phyloP scores from a whole-genome alignment of 1,140 invertebrate genomes.

The Ephestia elutella region DNA sequence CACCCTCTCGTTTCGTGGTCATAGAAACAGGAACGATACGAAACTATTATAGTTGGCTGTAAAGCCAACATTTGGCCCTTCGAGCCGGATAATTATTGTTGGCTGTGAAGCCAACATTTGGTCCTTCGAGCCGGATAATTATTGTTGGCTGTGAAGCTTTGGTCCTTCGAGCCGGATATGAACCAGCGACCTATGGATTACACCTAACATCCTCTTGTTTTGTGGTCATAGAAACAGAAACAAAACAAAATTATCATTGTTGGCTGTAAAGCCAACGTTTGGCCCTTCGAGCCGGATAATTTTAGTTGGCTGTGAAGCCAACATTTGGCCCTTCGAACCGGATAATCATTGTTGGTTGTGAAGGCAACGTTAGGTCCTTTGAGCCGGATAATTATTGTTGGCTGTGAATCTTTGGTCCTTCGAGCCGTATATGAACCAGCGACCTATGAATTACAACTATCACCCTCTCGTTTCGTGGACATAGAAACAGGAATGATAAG shows the following conservation, averaged over 20 bases:
- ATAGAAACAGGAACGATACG: slow-evolving; percentile 8
- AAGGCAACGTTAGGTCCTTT: too few species aligned
- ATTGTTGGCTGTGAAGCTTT: too few species aligned
- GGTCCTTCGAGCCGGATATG: too few species aligned
- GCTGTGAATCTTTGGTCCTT: background rate
- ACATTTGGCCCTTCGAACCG: slow-evolving; percentile 1
- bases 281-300: too few species aligned
- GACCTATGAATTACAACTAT: background rate
- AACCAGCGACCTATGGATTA: slow-evolving; percentile 1
- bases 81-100: slow-evolving; percentile 4
- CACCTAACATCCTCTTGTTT: background rate
- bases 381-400: too few species aligned
- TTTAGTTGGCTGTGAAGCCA: too few species aligned
- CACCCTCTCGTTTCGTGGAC: background rate
- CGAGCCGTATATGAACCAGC: too few species aligned
- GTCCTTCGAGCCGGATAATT: slow-evolving; percentile 7
- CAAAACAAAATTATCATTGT: too few species aligned
- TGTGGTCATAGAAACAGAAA: slow-evolving; percentile 2
- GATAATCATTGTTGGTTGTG: too few species aligned
- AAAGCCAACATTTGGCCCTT: slow-evolving; percentile 2
- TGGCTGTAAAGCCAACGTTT: too few species aligned
- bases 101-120: too few species aligned
- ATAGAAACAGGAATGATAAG: slow-evolving; percentile 8
- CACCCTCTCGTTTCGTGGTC: background rate
- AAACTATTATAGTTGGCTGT: slow-evolving; percentile 15